Conservation (phyloP, 2,888 invertebrate genomes). For the Leucania comma region DNA sequence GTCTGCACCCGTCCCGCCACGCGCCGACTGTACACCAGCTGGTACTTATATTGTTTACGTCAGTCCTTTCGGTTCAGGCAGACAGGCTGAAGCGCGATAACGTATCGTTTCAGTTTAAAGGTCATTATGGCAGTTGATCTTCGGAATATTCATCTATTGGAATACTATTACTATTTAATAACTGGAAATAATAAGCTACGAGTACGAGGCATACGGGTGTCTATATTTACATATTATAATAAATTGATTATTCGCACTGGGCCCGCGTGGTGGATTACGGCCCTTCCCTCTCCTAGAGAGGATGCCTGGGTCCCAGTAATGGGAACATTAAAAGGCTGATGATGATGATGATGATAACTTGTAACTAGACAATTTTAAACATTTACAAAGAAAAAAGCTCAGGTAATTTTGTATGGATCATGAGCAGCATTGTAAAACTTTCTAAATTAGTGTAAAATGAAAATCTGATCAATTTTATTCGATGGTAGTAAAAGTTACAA, state of each 20-base stretch:
- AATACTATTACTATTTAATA: background rate
- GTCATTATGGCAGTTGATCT: slow-evolving; percentile 6
- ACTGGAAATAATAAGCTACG: background rate
- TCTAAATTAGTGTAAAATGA: too few species aligned
- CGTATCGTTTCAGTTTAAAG: slow-evolving; percentile 28
- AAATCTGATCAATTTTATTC: too few species aligned
- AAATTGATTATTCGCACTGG: too few species aligned
- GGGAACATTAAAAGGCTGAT: too few species aligned
- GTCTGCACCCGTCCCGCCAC: background rate
- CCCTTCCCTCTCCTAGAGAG: too few species aligned
- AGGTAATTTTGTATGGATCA: too few species aligned
- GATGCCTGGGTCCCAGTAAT: too few species aligned
- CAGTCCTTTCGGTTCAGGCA: background rate
- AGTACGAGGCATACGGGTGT: background rate
- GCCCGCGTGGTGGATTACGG: too few species aligned
- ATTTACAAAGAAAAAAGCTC: background rate
- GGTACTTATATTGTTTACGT: slow-evolving; percentile 28
- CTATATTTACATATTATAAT: too few species aligned
- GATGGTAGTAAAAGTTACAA: too few species aligned
- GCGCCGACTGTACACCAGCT: background rate
- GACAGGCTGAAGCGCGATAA: slow-evolving; percentile 33
- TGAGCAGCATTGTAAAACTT: too few species aligned
- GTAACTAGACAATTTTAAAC: background rate
- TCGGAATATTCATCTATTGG: background rate
- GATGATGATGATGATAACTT: too few species aligned